Percentiles rank a stretch among this genome's conserved stretches.
phyloP scores from a whole-genome alignment of 2,888 invertebrate species.

The Nephrotoma appendiculata region DNA sequence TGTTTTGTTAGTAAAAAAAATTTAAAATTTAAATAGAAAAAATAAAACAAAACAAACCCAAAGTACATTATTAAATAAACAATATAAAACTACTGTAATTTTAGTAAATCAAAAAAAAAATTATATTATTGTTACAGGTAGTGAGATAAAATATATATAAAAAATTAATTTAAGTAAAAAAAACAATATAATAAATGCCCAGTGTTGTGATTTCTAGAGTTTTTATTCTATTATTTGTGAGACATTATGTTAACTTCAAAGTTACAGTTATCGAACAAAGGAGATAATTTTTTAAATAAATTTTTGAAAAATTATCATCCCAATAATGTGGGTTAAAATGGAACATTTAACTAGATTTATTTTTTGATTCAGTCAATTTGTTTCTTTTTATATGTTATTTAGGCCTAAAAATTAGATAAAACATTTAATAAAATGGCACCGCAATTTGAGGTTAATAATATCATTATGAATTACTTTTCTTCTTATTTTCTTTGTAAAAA shows the following conservation, averaged over 20 bases:
- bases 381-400: not conserved
- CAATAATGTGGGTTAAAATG: not conserved
- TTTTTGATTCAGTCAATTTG: not conserved
- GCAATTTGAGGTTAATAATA: not conserved
- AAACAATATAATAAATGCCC: not conserved
- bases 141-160: not conserved
- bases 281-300: not conserved
- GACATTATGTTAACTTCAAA: not conserved
- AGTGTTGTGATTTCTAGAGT: not conserved
- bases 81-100: not conserved
- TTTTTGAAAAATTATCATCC: not conserved
- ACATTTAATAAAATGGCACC: not conserved
- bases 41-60: not conserved
- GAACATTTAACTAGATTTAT: not conserved
- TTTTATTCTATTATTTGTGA: not conserved
- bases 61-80: not conserved
- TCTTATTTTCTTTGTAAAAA: not conserved
- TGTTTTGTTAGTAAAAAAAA: not conserved
- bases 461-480: not conserved
- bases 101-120: not conserved
- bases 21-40: not conserved
- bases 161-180: not conserved
- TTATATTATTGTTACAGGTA: not conserved
- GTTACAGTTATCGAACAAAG: not conserved
- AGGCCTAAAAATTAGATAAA: not conserved